These are phyloP conservation scores for Xiphophorus maculatus DNA, from an alignment of 2,113 vertebrate species.

Conservation along the genomic window DNA sequence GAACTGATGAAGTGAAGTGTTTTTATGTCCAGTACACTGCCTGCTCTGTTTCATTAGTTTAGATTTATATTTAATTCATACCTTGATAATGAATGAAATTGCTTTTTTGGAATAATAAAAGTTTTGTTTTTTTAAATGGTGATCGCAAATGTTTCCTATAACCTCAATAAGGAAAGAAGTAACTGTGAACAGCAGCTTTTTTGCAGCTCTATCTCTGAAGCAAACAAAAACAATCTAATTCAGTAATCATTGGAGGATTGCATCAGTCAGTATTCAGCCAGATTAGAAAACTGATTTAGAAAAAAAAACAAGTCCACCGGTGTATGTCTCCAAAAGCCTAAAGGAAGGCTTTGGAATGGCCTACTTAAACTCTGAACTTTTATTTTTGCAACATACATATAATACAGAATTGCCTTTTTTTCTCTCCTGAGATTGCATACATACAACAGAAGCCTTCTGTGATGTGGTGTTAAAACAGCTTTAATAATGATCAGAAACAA, in stretches of 20 bases:
- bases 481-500: not conserved
- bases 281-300: not conserved
- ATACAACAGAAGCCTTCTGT: not conserved
- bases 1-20: conserved; percentile 20
- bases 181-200: not conserved
- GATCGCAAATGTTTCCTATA: not conserved
- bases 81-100: conserved; percentile 47
- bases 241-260: not conserved
- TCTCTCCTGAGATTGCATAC: not conserved
- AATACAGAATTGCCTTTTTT: not conserved
- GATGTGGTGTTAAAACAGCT: not conserved
- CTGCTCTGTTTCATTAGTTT: conserved; percentile 49
- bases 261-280: too few species aligned
- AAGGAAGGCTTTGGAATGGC: not conserved
- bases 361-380: not conserved
- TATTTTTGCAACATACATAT: not conserved
- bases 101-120: conserved; percentile 61
- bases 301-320: not conserved
- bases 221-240: not conserved
- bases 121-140: conserved; percentile 31
- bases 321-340: not conserved
- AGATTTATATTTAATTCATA: conserved; percentile 55
- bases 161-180: not conserved
- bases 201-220: too few species aligned
- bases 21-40: conserved; percentile 53